Conservation (phyloP, 2,888 invertebrate genomes). For the Kuschelorhynchus macadamiae region DNA sequence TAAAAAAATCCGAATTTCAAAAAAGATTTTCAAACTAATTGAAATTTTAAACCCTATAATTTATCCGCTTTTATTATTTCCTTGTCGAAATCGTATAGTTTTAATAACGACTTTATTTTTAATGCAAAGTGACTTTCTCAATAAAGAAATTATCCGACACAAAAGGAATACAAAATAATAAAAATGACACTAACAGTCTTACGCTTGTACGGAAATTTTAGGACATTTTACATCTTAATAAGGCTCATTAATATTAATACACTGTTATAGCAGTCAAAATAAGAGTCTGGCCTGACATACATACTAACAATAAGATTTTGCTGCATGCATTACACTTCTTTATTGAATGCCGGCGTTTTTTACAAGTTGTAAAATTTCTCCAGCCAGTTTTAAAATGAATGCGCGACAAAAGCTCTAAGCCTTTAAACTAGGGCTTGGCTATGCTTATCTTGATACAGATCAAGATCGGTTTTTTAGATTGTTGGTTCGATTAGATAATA, state of each 20-base stretch:
- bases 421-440: not conserved
- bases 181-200: too few species aligned
- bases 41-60: too few species aligned
- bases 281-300: not conserved
- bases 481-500: constrained; percentile 1
- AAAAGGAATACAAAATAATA: too few species aligned
- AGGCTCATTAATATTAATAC: not conserved
- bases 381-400: not conserved
- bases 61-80: too few species aligned
- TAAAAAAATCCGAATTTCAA: too few species aligned
- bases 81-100: too few species aligned
- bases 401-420: not conserved
- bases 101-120: too few species aligned
- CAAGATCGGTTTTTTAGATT: constrained; percentile 1
- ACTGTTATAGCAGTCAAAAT: not conserved
- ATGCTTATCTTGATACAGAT: constrained; percentile 1
- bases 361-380: not conserved
- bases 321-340: not conserved
- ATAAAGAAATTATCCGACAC: too few species aligned
- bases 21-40: too few species aligned
- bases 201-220: too few species aligned
- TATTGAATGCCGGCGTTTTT: not conserved
- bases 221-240: not conserved
- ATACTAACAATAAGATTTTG: not conserved
- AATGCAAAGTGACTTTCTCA: too few species aligned